A percentile compares a stretch with the other conserved stretches of the same genome.
These are phyloP conservation scores for Lasiurus cinereus DNA, from an alignment of 2,113 vertebrate genomes.

Conservation along the genomic window DNA sequence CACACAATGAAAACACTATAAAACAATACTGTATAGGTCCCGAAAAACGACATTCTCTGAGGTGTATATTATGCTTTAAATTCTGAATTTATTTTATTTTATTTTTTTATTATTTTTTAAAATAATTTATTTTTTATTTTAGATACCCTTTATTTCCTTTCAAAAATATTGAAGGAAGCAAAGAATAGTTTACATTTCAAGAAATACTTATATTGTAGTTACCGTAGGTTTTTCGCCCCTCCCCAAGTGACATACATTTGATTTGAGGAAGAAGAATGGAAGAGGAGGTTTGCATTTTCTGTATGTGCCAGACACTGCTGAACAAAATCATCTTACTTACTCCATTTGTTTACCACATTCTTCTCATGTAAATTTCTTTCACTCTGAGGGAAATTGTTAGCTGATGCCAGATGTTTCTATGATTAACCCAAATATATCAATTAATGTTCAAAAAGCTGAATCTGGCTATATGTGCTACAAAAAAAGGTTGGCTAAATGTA, in stretches of 20 bases:
- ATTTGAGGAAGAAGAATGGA: not conserved
- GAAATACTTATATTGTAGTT: not conserved
- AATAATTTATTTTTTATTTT: not conserved
- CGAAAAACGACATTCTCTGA: not conserved
- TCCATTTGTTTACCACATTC: slow-evolving; percentile 23
- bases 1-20: not conserved
- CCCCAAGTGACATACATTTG: not conserved
- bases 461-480: not conserved
- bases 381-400: not conserved
- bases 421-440: slow-evolving; percentile 7
- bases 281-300: not conserved
- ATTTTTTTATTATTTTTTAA: no score
- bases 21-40: not conserved
- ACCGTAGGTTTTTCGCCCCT: not conserved
- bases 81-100: slow-evolving; percentile 14
- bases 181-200: not conserved
- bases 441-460: not conserved
- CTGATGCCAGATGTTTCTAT: not conserved
- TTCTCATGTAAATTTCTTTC: slow-evolving; percentile 34
- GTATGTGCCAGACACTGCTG: not conserved
- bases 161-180: not conserved
- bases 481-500: not conserved
- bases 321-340: not conserved
- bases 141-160: not conserved
- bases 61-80: not conserved